These are phyloP conservation scores for Drosophila insularis DNA, from an alignment of 1,140 invertebrate genomes.

Conservation along the genomic window DNA sequence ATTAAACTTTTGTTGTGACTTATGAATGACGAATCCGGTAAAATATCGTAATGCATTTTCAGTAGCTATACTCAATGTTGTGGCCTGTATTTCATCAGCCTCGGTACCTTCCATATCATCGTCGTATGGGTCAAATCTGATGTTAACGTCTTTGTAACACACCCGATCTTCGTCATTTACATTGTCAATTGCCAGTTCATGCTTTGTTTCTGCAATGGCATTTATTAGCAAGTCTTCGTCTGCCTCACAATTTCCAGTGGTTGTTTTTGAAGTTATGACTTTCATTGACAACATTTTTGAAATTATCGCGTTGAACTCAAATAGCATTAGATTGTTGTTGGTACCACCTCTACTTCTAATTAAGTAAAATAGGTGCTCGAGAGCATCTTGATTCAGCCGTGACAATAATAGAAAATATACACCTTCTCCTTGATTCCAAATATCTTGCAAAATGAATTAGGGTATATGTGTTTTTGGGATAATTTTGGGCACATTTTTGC, in stretches of 20 bases:
- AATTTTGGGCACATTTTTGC: slow-evolving; percentile 21
- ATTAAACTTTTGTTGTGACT: background rate
- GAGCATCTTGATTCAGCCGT: slow-evolving; percentile 6
- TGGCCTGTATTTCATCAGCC: background rate
- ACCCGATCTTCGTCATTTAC: slow-evolving; percentile 3
- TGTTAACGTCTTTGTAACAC: background rate
- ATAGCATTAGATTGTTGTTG: slow-evolving; percentile 5
- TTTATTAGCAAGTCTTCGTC: background rate
- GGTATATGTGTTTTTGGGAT: slow-evolving; percentile 12
- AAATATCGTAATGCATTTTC: background rate
- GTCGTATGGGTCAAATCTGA: background rate
- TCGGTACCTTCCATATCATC: background rate
- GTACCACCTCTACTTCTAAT: slow-evolving; percentile 17
- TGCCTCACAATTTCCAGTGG: background rate
- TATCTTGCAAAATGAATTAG: slow-evolving; percentile 17
- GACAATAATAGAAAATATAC: slow-evolving; percentile 17
- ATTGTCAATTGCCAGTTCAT: background rate
- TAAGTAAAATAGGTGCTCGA: slow-evolving; percentile 10
- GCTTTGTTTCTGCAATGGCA: background rate
- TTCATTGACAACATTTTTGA: slow-evolving; percentile 9
- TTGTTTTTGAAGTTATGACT: background rate
- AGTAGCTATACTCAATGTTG: background rate
- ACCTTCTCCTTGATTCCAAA: slow-evolving; percentile 10
- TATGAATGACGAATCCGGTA: background rate
- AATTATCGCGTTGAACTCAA: slow-evolving; percentile 3